Conservation (phyloP, 2,888 invertebrate species). For the Plemyria rubiginata region DNA sequence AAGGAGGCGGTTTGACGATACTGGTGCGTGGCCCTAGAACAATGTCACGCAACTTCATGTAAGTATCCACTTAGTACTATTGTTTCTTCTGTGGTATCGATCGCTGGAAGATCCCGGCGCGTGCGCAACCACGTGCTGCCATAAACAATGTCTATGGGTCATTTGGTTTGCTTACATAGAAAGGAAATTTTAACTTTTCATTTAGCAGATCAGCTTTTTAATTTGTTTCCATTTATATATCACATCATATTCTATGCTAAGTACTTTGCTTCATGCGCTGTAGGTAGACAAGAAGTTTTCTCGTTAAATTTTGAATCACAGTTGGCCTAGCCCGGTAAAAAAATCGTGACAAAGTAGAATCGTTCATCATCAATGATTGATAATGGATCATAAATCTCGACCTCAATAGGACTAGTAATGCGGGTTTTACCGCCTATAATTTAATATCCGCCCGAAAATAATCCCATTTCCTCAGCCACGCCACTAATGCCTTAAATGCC, state of each 20-base stretch:
- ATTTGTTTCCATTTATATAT: not conserved
- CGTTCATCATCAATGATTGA: slow-evolving; percentile 47
- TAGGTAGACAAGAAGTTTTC: not conserved
- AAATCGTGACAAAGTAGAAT: slow-evolving; percentile 8
- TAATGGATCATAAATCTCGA: slow-evolving; percentile 55
- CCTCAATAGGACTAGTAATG: slow-evolving; percentile 70
- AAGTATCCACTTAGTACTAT: slow-evolving; percentile 32
- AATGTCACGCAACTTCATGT: slow-evolving; percentile 52
- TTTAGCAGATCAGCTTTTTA: not conserved
- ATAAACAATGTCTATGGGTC: slow-evolving; percentile 53
- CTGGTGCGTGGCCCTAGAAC: slow-evolving; percentile 60
- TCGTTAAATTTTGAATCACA: slow-evolving; percentile 4
- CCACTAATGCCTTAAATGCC: slow-evolving; percentile 46
- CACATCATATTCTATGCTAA: not conserved
- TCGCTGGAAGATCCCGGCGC: slow-evolving; percentile 63
- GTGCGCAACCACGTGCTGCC: slow-evolving; percentile 71
- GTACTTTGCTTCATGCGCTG: not conserved
- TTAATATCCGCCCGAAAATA: slow-evolving; percentile 82
- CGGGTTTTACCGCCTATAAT: slow-evolving; percentile 75
- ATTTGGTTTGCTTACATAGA: slow-evolving; percentile 56
- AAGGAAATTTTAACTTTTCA: slow-evolving; percentile 54
- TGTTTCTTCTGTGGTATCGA: slow-evolving; percentile 22
- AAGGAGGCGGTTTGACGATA: slow-evolving; percentile 39
- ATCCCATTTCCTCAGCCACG: slow-evolving; percentile 72
- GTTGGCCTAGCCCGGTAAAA: not conserved